A percentile compares a stretch with the other conserved stretches of the same genome.
Conservation (phyloP, 2,797 vertebrate genomes). For the Ptychobarbus kaznakovi region DNA sequence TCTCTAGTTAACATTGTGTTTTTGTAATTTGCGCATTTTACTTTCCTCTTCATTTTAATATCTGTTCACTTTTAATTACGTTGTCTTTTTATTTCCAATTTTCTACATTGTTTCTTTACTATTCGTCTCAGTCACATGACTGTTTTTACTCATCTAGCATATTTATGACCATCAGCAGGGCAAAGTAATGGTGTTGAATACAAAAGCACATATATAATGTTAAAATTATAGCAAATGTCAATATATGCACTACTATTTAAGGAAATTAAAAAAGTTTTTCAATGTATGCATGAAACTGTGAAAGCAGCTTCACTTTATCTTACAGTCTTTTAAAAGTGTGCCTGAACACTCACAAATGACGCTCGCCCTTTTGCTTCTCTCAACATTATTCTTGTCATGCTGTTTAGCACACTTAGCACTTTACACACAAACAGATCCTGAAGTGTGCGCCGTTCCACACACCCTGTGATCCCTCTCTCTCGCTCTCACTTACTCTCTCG, state of each 20-base stretch:
- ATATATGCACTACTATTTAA: not conserved
- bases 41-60: not conserved
- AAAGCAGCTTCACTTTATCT: not conserved
- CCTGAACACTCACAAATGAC: not conserved
- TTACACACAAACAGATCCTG: constrained; percentile 42
- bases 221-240: not conserved
- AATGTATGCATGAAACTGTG: not conserved
- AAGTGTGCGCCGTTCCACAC: not conserved
- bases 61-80: not conserved
- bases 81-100: not conserved
- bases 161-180: not conserved
- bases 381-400: constrained; percentile 27
- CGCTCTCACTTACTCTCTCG: constrained; percentile 17
- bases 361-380: not conserved
- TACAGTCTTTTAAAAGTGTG: not conserved
- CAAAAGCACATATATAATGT: not conserved
- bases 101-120: not conserved
- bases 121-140: not conserved
- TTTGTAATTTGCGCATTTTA: too few species aligned
- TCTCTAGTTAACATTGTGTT: not conserved
- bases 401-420: constrained; percentile 29
- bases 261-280: not conserved
- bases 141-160: not conserved
- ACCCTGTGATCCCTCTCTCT: constrained; percentile 33
- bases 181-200: not conserved